Base-by-base conservation (phyloP, 2,113 vertebrate genomes). In the Neomonachus schauinslandi region DNA sequence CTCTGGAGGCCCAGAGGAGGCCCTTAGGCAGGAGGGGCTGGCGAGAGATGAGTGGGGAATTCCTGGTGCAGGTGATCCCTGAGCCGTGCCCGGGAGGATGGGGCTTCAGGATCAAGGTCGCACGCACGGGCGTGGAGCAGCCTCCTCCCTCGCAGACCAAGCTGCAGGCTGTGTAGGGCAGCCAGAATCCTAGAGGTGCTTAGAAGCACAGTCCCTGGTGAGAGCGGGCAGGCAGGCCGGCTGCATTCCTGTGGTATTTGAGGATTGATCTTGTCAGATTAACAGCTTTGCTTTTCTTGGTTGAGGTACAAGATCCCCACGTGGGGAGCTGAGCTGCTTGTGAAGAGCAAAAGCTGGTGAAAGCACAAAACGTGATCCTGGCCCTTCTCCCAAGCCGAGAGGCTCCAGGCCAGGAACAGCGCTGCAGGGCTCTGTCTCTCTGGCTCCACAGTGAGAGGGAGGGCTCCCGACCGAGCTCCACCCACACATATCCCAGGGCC, bases 271-370 rank as follows among this genome's bases (percentile, higher is more conserved):
- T 94, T 95, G 63, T 95, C 97, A 97, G 96, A 96, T 98, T 96
- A 98, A 84, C 94, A 93, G 93, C 95, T 97, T 97, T 97, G 96
- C 96, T 98, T 98, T 96, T 96, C 81, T 98, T 98, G 95, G 96
- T 97, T 98, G 76, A 96, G 95, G 91, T 97, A 97, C 97, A 97
- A 94, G 94, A 94, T 94, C 80, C 95, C 96, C 97, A 96, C 55
- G 10, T 94, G 94, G 97, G 90, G 88, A 97, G 87, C 92, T 59
- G 31, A 71, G 72, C 67, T 49, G 55, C 94, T 69, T 33, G 5
- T 57, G 69, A 95, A 65, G 65, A 96, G 82, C 77, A 59, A 72
- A 65, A 76, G 79, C 89, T 93, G 67, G 39, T 90, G 87, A 97
- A 97, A 96, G 74, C 87, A 53, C 28, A 59, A 72, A 86, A 94